Conservation (phyloP, 92 coral and sea anemone genomes). For the Zoanthus sansibaricus region DNA sequence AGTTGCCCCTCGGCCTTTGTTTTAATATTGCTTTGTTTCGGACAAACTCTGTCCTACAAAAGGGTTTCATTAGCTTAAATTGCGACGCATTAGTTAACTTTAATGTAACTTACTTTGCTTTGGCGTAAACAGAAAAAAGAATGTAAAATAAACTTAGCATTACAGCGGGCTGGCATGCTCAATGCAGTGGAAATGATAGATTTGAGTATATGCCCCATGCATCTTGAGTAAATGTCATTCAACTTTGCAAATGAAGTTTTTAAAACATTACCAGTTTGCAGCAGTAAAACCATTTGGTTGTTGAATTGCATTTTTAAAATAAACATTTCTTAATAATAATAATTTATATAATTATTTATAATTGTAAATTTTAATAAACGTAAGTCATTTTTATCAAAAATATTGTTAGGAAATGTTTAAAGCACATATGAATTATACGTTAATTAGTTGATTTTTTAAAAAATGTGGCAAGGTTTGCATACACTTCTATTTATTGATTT, state of each 20-base stretch:
- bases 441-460: too few species aligned
- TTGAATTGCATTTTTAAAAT: too few species aligned
- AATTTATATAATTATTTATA: too few species aligned
- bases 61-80: background rate
- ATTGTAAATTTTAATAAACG: too few species aligned
- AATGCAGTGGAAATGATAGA: slow-evolving; percentile 33
- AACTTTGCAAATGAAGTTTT: slow-evolving; percentile 17
- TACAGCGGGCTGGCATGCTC: background rate
- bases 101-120: background rate
- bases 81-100: background rate
- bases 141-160: background rate
- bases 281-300: background rate
- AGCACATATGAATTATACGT: too few species aligned
- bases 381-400: too few species aligned
- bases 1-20: slow-evolving; percentile 32
- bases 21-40: slow-evolving; percentile 18
- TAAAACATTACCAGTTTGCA: slow-evolving; percentile 8
- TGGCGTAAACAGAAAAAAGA: background rate
- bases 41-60: background rate
- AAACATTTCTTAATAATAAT: too few species aligned
- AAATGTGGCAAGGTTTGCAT: too few species aligned
- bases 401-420: too few species aligned
- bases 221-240: slow-evolving; percentile 19
- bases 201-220: too few species aligned
- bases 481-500: too few species aligned